Evolutionary conservation across 2,113 vertebrate genomes (phyloP), one percentile per base, ranked within the genome.

Genomic region (Lophura nycthemera): DNA sequence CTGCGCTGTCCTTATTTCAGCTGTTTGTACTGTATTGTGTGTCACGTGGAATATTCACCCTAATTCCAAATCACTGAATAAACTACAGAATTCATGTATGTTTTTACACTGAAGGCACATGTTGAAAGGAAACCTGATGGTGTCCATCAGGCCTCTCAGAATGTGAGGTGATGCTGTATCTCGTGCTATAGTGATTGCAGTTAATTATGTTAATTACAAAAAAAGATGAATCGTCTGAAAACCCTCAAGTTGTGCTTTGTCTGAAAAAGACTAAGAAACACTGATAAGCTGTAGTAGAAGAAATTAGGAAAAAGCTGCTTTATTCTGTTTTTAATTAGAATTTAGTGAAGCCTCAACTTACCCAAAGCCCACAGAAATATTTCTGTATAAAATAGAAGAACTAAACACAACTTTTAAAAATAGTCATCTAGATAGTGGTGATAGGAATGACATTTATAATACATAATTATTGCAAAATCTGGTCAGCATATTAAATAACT

Each of bases 101-200:
- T 70, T 64, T 38, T 60, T n/a, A 65, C 74, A 77, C 83, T 76
- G 63, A 48, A 79, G 42, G 70, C 38, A 36, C 8, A 25, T 3
- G 1, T 63, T 85, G 66, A 7, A 76, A 54, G 57, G 43, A 87
- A 84, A 67, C 72, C 67, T 21, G 29, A 1, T 30, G 5, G 76
- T 21, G 60, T 5, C 67, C 76, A 27, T 50, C 61, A 64, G 42
- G 32, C 6, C 12, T 67, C 71, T 10, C 13, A 17, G 6, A 29
- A 54, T 19, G 19, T 0, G 0, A 40, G 50, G 66, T 0, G 11
- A 36, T 2, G 0, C 36, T 40, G 13, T 18, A 57, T 12, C 54
- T 89, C 20, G 7, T 12, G 2, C 54, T 65, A 19, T 52, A 14
- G 9, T 7, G 75, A 30, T 0, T 14, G 48, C 32, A n/a, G 13